Evolutionary conservation across 2,888 invertebrate species (phyloP), one percentile per base, ranked within the genome.

Genomic region (Calliopum simillimum): DNA sequence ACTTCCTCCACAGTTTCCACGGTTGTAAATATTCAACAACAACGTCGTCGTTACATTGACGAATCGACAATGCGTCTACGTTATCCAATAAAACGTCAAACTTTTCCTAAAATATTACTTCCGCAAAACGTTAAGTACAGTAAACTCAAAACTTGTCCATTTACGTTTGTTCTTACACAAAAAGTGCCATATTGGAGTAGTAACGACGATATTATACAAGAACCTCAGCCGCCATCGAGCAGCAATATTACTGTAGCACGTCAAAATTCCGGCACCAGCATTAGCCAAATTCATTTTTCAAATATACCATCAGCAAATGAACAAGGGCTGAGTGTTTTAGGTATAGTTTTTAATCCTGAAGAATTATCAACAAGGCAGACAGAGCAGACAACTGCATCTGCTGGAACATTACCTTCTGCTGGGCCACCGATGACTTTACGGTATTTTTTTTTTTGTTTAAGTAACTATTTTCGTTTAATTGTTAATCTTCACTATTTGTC

Each of bases 241-340:
- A 76, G 73, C 47, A 64, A n/a, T n/a, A n/a, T 75, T 19, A 69
- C 73, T 75, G 43, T 59, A 55, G 71, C 72, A n/a, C 75, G 76
- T 16, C 73, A 74, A 68, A 21, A 58, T 68, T n/a, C 61, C 11
- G 49, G 53, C 68, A 55, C 53, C 16, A 23, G 23, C 53, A 53
- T 19, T 14, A 53, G 19, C 4, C 23, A 13, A 53, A 21, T 23
- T 53, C 13, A 53, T 23, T 14, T 53, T 23, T 21, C 33, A 8
- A 33, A 3, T 51, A 19, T 19, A 2, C 21, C 16, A 41, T 4
- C 65, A 6, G 12, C 51, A 21, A 2, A n/a, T 43, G 44, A 55
- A 2, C 55, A 41, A 33, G 33, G 33, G 19, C 41, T 41, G 43
- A 19, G 19, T 53, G 55, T 55, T 44, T 44, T 53, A 6, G 55